Base-by-base conservation (phyloP, 2,797 vertebrate species). In the Apodemus agrarius region DNA sequence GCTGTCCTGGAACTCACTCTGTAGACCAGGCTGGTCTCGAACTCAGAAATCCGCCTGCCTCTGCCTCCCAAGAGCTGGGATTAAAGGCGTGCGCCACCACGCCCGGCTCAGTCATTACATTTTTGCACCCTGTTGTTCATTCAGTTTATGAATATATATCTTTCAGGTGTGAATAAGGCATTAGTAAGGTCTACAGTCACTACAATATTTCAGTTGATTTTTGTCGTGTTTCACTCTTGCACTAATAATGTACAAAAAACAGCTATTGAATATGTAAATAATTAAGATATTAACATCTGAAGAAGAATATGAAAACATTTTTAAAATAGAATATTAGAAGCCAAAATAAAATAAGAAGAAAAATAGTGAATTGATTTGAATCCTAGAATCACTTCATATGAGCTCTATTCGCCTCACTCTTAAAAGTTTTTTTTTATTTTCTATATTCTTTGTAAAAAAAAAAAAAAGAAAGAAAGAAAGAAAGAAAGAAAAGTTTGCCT, bases 291-390 rank as follows among this genome's bases (percentile, higher is more conserved):
- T 92, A 87, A 26, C 34, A 93, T 54, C 12, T 57, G 63, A 7
- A 92, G 6, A 52, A 26, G 37, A 82, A 65, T 61, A 65, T 7
- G 78, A 37, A 80, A 90, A 24, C 0, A 22, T 8, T 82, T 85
- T 79, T 75, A 40, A 89, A 93, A 80, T 9, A 40, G 14, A 87
- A 59, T 63, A 85, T n/a, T 79, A n/a, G 9, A 96, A 94, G 95
- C 6, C 43, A 43, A 93, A 87, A 91, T 75, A 90, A 96, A 93
- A 75, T 31, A 2, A 52, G 11, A 89, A 43, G 21, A 4, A 2
- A 79, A 17, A 90, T 40, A 17, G 5, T 40, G 88, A 82, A 78
- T 40, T 57, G 7, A 78, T 43, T 74, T 88, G 37, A 95, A 12
- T 84, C 21, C 72, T 21, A 59, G 59, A 57, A 1, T 74, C 84